Conservation (phyloP, 2,113 vertebrate species). For the Atractosteus spatula region DNA sequence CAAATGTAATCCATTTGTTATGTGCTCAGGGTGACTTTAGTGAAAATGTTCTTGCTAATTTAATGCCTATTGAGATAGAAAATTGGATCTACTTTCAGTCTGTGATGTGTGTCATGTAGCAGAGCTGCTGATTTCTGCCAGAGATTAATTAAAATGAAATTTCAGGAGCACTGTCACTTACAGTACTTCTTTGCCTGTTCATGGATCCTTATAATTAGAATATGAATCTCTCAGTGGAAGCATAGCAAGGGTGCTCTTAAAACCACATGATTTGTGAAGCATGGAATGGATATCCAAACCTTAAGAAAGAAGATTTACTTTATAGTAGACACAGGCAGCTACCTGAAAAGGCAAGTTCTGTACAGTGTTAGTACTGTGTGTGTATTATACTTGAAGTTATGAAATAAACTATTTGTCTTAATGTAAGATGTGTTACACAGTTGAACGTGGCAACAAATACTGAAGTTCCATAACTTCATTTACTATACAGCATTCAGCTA, state of each 20-base stretch:
- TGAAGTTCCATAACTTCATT: too few species aligned
- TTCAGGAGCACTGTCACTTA: slow-evolving; percentile 43
- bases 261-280: slow-evolving; percentile 33
- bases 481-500: too few species aligned
- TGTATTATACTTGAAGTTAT: too few species aligned
- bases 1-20: slow-evolving; percentile 61
- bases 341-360: background rate
- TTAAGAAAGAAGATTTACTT: background rate
- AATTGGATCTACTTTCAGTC: slow-evolving; percentile 64
- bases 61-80: slow-evolving; percentile 70
- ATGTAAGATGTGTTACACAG: too few species aligned
- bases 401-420: too few species aligned
- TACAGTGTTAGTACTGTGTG: too few species aligned
- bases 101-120: slow-evolving; percentile 44
- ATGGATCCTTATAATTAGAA: slow-evolving; percentile 63
- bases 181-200: slow-evolving; percentile 44
- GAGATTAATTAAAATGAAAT: slow-evolving; percentile 71
- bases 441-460: too few species aligned
- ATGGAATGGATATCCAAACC: slow-evolving; percentile 7
- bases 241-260: background rate
- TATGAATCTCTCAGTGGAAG: slow-evolving; percentile 36
- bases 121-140: slow-evolving; percentile 51
- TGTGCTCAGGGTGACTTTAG: slow-evolving; percentile 49
- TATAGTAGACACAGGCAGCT: too few species aligned
- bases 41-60: slow-evolving; percentile 67